phyloP scores from a whole-genome alignment of 2,888 invertebrate species.

The Ophraella communa region DNA sequence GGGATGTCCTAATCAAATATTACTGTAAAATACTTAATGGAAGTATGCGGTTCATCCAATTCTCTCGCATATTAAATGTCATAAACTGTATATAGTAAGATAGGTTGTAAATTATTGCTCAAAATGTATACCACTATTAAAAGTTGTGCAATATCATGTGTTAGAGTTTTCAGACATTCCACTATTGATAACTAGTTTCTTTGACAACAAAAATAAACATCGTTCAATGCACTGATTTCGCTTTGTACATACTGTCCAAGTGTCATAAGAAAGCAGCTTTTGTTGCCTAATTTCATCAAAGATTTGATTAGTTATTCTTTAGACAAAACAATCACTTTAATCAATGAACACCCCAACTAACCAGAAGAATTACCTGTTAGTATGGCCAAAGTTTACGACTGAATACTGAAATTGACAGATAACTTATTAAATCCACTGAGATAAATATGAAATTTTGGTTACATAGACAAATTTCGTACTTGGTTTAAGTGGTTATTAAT shows the following conservation, averaged over 20 bases:
- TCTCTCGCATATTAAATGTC: background rate
- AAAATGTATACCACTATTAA: slow-evolving; percentile 35
- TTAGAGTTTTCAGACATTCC: slow-evolving; percentile 12
- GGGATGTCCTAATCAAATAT: too few relatives aligned
- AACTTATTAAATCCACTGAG: too few relatives aligned
- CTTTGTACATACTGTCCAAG: background rate
- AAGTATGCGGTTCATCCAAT: background rate
- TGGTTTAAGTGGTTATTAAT: too few relatives aligned
- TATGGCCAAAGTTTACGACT: too few relatives aligned
- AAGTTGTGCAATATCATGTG: slow-evolving; percentile 36
- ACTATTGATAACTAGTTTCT: slow-evolving; percentile 7
- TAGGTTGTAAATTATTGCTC: slow-evolving; percentile 33
- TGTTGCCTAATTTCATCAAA: background rate
- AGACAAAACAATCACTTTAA: background rate
- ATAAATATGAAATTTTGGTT: too few relatives aligned
- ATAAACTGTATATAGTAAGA: slow-evolving; percentile 5
- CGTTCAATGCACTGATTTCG: background rate
- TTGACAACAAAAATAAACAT: background rate
- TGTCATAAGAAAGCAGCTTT: background rate
- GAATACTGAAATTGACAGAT: too few relatives aligned
- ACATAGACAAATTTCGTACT: too few relatives aligned
- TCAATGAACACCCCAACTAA: too few relatives aligned
- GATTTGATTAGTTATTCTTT: background rate
- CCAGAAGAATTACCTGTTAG: too few relatives aligned
- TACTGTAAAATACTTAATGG: background rate